These are phyloP conservation scores for Apis dorsata DNA, from an alignment of 1,140 invertebrate species.

Conservation along the genomic window DNA sequence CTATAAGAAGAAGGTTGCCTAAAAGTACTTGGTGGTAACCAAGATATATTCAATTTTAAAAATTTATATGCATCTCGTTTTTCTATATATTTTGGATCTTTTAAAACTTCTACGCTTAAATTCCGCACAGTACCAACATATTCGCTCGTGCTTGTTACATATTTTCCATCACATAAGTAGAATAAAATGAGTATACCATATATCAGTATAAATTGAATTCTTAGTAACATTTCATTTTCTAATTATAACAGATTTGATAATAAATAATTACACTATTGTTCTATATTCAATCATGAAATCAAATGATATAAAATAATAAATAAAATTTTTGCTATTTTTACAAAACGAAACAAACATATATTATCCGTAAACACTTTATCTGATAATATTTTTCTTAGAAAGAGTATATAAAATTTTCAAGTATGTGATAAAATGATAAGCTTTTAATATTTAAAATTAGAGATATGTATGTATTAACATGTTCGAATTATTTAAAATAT, in stretches of 20 bases:
- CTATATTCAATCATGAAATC: neutral
- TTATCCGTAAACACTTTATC: conserved; percentile 44
- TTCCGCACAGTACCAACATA: conserved; percentile 45
- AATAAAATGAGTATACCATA: neutral
- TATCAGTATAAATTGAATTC: conserved; percentile 13
- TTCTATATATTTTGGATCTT: conserved; percentile 19
- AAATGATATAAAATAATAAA: neutral
- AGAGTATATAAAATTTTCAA: neutral
- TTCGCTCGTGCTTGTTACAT: conserved; percentile 7
- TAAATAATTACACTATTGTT: neutral
- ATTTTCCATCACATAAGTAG: neutral
- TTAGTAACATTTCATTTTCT: conserved; percentile 52
- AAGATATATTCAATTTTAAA: conserved; percentile 67
- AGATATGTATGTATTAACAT: neutral
- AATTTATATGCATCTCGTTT: conserved; percentile 5
- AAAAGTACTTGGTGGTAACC: conserved; percentile 53
- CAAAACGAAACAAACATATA: neutral
- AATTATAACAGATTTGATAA: neutral
- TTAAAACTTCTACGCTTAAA: conserved; percentile 39
- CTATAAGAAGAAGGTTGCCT: conserved; percentile 62
- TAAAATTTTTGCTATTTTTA: neutral
- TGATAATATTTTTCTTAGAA: conserved; percentile 42
- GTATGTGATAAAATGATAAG: conserved; percentile 44
- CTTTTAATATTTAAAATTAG: neutral
- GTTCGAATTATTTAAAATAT: neutral